These are phyloP conservation scores for Andrena haemorrhoa DNA, from an alignment of 2,888 invertebrate genomes.

Conservation along the genomic window DNA sequence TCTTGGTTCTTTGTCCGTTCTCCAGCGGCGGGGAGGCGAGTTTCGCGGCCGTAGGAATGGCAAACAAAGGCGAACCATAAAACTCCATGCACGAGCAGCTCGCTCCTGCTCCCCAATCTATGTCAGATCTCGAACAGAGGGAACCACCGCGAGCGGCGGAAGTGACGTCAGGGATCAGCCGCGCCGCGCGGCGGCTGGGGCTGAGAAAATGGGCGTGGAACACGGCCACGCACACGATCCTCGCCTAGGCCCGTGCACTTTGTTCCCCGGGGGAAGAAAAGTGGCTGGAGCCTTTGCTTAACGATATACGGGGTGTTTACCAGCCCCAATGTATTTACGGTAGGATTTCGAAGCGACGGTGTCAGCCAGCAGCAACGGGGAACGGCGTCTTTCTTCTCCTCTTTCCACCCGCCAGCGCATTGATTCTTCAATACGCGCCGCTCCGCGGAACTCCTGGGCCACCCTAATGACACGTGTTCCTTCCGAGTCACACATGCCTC, in stretches of 20 bases:
- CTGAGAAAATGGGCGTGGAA: constrained; percentile 55
- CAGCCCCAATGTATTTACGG: constrained; percentile 46
- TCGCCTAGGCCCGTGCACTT: constrained; percentile 37
- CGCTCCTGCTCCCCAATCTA: constrained; percentile 67
- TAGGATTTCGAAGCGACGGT: constrained; percentile 22
- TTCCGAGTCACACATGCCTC: neutral
- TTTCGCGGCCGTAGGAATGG: constrained; percentile 54
- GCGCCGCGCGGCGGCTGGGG: constrained; percentile 47
- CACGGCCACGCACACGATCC: constrained; percentile 46
- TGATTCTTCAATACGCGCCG: neutral
- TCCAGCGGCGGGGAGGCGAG: constrained; percentile 11
- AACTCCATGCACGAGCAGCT: constrained; percentile 67
- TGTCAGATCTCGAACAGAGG: constrained; percentile 66
- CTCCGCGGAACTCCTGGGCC: neutral
- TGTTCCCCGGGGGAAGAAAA: constrained; percentile 42
- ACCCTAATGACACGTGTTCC: neutral
- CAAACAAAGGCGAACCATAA: constrained; percentile 72
- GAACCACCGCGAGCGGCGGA: constrained; percentile 61
- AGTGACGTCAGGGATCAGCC: constrained; percentile 71
- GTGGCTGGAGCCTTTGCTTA: constrained; percentile 44
- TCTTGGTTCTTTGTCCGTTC: constrained; percentile 17
- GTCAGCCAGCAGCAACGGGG: constrained; percentile 10
- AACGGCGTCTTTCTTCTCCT: neutral
- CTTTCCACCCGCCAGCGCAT: neutral
- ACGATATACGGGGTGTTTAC: constrained; percentile 54